Evolutionary conservation across 2,888 invertebrate genomes (phyloP).

Genomic region (Epiblema foenella): DNA sequence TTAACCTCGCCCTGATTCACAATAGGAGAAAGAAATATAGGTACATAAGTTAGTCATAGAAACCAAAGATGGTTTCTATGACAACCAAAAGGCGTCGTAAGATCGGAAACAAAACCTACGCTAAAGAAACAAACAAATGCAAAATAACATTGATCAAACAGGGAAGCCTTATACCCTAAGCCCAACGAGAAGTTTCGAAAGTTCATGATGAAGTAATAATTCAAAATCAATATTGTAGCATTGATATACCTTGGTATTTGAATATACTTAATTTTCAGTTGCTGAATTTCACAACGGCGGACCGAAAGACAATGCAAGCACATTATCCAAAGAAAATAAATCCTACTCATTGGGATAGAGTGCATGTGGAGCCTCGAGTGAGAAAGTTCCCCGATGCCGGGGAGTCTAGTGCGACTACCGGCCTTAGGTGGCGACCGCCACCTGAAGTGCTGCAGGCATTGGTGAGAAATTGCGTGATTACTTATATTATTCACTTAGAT

Average conservation of each 20-base stretch:
- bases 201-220: not conserved
- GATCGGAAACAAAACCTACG: not conserved
- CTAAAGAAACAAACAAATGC: slow-evolving; percentile 24
- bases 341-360: slow-evolving; percentile 64
- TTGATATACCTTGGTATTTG: not conserved
- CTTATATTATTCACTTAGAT: no score
- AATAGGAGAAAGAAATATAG: no score
- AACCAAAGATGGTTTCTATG: slow-evolving; percentile 16
- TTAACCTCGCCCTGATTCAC: no score
- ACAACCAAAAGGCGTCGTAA: not conserved
- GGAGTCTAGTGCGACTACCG: slow-evolving; percentile 65
- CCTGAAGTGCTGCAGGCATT: slow-evolving; percentile 61
- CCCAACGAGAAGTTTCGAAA: not conserved
- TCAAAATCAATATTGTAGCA: not conserved
- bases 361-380: slow-evolving; percentile 68
- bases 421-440: slow-evolving; percentile 58
- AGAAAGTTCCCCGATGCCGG: slow-evolving; percentile 62
- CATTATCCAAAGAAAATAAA: slow-evolving; percentile 64
- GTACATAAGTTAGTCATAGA: no score
- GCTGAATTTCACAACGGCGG: not conserved
- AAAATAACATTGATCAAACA: slow-evolving; percentile 9
- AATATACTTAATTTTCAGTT: not conserved
- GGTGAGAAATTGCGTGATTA: slow-evolving; percentile 56
- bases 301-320: slow-evolving; percentile 61
- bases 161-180: not conserved